phyloP scores from a whole-genome alignment of 2,797 vertebrate genomes.

The Etheostoma perlongum region DNA sequence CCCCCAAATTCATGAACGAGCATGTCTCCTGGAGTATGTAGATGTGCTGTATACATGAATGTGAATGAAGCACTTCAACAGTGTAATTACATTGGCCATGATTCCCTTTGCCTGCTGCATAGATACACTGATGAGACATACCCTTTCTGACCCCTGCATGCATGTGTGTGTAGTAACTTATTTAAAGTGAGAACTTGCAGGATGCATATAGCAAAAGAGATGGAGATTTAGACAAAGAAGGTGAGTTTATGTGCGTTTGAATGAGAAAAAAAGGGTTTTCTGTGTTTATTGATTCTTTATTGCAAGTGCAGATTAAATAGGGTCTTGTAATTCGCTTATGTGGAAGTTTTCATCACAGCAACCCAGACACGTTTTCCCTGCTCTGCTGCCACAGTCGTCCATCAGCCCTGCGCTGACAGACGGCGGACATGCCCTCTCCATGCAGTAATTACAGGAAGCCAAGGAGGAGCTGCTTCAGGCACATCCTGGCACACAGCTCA shows the following conservation, averaged over 20 bases:
- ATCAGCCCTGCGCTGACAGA: slow-evolving; percentile 79
- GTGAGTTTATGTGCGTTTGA: background rate
- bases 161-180: slow-evolving; percentile 3
- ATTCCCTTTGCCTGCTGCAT: slow-evolving; percentile 39
- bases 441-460: slow-evolving; percentile 84
- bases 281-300: slow-evolving; percentile 15
- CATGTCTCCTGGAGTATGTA: slow-evolving; percentile 46
- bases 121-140: slow-evolving; percentile 45
- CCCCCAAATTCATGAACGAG: slow-evolving; percentile 51
- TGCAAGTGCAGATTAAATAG: background rate
- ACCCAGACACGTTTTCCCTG: slow-evolving; percentile 38
- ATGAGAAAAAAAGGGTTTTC: background rate
- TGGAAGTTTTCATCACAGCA: slow-evolving; percentile 44
- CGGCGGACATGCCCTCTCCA: slow-evolving; percentile 75
- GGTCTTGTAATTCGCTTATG: slow-evolving; percentile 14
- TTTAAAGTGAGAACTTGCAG: background rate
- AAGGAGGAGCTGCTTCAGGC: slow-evolving; percentile 76
- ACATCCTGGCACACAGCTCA: slow-evolving; percentile 74
- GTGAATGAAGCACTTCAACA: slow-evolving; percentile 56
- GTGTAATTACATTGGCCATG: slow-evolving; percentile 45
- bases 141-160: slow-evolving; percentile 35
- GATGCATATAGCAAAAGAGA: background rate
- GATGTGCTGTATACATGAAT: slow-evolving; percentile 69
- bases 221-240: background rate
- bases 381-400: slow-evolving; percentile 58